These are phyloP conservation scores for Macrocentrus cingulum DNA, from an alignment of 1,140 invertebrate genomes.

Conservation along the genomic window DNA sequence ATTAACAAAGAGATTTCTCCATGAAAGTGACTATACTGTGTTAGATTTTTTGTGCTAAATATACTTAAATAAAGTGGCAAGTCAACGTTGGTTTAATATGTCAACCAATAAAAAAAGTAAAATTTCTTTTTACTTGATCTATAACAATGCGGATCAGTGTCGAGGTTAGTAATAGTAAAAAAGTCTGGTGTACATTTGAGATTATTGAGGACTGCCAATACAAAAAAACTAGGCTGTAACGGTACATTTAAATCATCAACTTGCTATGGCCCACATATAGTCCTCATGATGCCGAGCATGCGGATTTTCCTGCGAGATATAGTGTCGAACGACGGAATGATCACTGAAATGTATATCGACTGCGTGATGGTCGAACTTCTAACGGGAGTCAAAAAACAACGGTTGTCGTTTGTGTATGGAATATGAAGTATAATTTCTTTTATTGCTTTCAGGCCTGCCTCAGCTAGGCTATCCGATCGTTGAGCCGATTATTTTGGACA, in stretches of 20 bases:
- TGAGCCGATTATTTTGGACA: constrained; percentile 76
- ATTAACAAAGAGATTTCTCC: background rate
- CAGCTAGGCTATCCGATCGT: constrained; percentile 59
- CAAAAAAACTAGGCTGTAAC: constrained; percentile 53
- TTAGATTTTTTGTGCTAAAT: background rate
- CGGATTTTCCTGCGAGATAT: constrained; percentile 36
- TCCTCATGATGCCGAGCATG: no score
- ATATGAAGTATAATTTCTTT: background rate
- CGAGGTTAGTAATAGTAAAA: no score
- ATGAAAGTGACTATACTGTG: background rate
- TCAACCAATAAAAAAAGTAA: no score
- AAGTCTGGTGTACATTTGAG: no score
- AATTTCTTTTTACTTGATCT: no score
- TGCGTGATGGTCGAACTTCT: background rate
- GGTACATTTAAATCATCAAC: constrained; percentile 53
- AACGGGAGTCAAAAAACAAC: background rate
- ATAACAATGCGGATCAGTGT: no score
- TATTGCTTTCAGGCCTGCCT: constrained; percentile 48
- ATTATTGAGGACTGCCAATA: no score
- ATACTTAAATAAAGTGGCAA: background rate
- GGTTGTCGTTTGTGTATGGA: background rate
- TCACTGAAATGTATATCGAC: background rate
- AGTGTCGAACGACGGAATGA: constrained; percentile 23
- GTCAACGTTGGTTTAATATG: no score
- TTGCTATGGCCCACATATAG: constrained; percentile 54